phyloP scores from a whole-genome alignment of 2,888 invertebrate species.

The Chloromyia formosa region DNA sequence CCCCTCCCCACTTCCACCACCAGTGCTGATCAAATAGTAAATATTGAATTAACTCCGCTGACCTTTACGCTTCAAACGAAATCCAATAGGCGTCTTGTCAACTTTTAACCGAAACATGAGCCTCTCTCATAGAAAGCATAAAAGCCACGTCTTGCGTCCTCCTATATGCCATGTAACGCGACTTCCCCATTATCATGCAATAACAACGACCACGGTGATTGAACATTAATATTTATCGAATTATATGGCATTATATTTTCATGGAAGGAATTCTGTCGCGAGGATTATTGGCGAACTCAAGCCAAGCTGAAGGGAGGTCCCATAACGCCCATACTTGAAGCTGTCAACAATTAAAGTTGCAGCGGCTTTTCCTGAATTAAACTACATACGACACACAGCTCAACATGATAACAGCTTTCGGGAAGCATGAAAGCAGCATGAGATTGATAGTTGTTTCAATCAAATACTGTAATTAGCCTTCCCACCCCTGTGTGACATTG shows the following conservation, averaged over 20 bases:
- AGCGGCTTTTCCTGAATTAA: neutral
- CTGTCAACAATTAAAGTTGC: neutral
- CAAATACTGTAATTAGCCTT: constrained; percentile 19
- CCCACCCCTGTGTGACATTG: neutral
- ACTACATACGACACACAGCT: neutral
- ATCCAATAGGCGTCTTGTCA: too few relatives aligned
- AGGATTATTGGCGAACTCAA: neutral
- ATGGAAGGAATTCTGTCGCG: neutral
- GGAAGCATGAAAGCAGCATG: constrained; percentile 21
- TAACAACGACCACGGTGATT: constrained; percentile 8
- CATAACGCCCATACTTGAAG: neutral
- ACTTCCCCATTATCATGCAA: neutral
- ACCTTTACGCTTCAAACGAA: too few relatives aligned
- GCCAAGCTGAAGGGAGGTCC: too few relatives aligned
- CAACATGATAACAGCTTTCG: neutral
- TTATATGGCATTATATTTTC: constrained; percentile 15
- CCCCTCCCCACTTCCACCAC: too few relatives aligned
- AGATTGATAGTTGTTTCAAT: constrained; percentile 28
- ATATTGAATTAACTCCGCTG: too few relatives aligned
- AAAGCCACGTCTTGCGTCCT: too few relatives aligned
- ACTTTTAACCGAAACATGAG: too few relatives aligned
- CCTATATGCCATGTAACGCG: too few relatives aligned
- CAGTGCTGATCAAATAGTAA: too few relatives aligned
- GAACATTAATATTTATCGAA: constrained; percentile 28
- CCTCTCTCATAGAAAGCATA: too few relatives aligned